Evolutionary conservation across 2,888 invertebrate species (phyloP).

Genomic region (Troides helena): DNA sequence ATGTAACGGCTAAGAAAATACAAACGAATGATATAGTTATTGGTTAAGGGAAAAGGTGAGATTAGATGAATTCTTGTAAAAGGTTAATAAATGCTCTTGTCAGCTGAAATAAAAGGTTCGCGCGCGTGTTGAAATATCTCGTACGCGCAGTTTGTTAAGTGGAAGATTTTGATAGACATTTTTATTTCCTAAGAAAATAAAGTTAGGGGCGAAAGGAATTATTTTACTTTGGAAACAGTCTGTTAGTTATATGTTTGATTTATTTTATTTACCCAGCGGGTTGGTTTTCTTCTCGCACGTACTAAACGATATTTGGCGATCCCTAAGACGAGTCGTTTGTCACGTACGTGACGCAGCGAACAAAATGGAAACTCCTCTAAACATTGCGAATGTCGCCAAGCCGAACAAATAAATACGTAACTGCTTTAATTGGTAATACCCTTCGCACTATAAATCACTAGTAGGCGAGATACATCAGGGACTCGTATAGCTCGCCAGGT

Average conservation of each 20-base stretch:
- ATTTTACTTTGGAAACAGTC: constrained; percentile 67
- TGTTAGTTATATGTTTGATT: constrained; percentile 77
- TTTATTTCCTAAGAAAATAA: constrained; percentile 45
- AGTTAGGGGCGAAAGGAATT: constrained; percentile 48
- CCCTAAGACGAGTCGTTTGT: constrained; percentile 78
- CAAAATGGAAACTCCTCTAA: constrained; percentile 72
- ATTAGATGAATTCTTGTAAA: constrained; percentile 17
- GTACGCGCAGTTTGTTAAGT: constrained; percentile 24
- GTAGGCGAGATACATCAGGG: too few species aligned
- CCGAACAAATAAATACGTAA: constrained; percentile 73
- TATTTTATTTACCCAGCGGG: constrained; percentile 77
- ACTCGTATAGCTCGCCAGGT: not conserved
- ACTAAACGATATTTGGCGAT: constrained; percentile 81
- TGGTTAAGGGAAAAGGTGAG: constrained; percentile 1
- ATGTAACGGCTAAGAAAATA: constrained; percentile 7
- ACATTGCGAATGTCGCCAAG: constrained; percentile 53
- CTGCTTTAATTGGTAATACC: constrained; percentile 53
- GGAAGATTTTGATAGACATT: constrained; percentile 35
- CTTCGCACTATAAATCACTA: not conserved
- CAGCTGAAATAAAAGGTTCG: constrained; percentile 29
- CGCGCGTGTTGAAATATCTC: constrained; percentile 22
- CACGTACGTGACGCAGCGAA: constrained; percentile 76
- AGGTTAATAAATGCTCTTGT: constrained; percentile 28
- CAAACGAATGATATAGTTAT: constrained; percentile 11
- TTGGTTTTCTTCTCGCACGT: constrained; percentile 77